phyloP scores from a whole-genome alignment of 2,797 vertebrate genomes.

The Danionella dracula region DNA sequence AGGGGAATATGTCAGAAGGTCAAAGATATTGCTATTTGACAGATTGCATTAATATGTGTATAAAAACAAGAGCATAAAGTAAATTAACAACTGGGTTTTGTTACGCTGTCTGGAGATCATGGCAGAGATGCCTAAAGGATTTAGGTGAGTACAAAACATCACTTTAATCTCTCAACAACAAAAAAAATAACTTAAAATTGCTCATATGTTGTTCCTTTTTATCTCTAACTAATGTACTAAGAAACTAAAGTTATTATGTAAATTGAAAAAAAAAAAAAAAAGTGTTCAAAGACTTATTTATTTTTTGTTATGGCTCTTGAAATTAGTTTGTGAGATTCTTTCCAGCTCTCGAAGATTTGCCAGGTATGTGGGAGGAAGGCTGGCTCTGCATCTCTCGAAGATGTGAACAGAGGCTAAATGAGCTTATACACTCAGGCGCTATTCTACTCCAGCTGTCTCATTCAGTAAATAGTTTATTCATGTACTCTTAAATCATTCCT shows the following conservation, averaged over 20 bases:
- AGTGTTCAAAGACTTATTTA: too few species aligned
- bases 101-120: slow-evolving; percentile 53
- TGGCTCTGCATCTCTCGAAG: slow-evolving; percentile 44
- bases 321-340: slow-evolving; percentile 39
- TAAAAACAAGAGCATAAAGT: too few species aligned
- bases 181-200: not conserved
- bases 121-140: slow-evolving; percentile 55
- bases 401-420: slow-evolving; percentile 39
- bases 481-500: not conserved
- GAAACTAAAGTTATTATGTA: too few species aligned
- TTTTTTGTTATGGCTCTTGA: too few species aligned
- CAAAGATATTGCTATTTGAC: slow-evolving; percentile 29
- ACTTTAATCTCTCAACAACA: not conserved
- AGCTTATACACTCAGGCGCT: slow-evolving; percentile 28
- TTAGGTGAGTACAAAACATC: slow-evolving; percentile 48
- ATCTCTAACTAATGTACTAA: too few species aligned
- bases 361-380: slow-evolving; percentile 52
- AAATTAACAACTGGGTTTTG: not conserved
- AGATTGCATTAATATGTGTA: slow-evolving; percentile 61
- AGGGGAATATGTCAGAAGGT: slow-evolving; percentile 50
- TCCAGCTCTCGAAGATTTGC: slow-evolving; percentile 51
- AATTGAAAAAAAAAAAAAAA: too few species aligned
- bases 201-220: too few species aligned
- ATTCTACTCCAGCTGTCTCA: slow-evolving; percentile 21
- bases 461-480: slow-evolving; percentile 22